Evolutionary conservation across 1,140 invertebrate species (phyloP), one percentile per base, ranked within the genome.

Genomic region (Apis florea): DNA sequence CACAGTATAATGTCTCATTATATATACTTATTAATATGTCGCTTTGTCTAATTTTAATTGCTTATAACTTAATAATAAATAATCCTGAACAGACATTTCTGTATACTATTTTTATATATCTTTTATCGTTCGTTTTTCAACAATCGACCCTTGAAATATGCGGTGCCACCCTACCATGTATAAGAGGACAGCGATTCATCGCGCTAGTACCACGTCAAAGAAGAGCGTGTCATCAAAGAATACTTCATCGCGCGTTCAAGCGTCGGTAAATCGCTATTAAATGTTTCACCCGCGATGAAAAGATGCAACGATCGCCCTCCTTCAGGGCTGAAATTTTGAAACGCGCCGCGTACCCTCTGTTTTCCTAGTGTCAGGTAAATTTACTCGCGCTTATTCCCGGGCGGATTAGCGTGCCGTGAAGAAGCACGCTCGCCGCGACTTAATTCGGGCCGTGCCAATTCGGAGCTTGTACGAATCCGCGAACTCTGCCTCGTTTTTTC

Each of bases 281-380:
- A 82, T 58, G 40, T 71, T 69, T 54, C 19, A 40, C 9, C 17
- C 40, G 58, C 40, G n/a, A 19, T 49, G 31, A 31, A 26, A 58
- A 13, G 70, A 68, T 58, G 17, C 21, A n/a, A 19, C 51, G 59
- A 66, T 51, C 51, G 26, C 10, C 26, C 21, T 19, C 24, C 24
- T 24, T 13, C 17, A 6, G 61, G 11, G 26, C 1, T 31, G 51
- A 56, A 84, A 68, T 85, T 72, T 53, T 71, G 24, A 79, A 73
- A 58, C 68, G 58, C 47, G 31, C 54, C 31, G n/a, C 40, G 63
- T 70, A 72, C 54, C 77, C 61, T 70, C 54, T 79, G 76, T 86
- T 88, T 86, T 82, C 83, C 75, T 78, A 76, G 73, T 64, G 63
- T 61, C 63, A 76, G 70, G 40, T 63, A 80, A 66, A 84, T 80